Evolutionary conservation across 2,797 vertebrate species (phyloP).

Genomic region (Anniella stebbinsi): DNA sequence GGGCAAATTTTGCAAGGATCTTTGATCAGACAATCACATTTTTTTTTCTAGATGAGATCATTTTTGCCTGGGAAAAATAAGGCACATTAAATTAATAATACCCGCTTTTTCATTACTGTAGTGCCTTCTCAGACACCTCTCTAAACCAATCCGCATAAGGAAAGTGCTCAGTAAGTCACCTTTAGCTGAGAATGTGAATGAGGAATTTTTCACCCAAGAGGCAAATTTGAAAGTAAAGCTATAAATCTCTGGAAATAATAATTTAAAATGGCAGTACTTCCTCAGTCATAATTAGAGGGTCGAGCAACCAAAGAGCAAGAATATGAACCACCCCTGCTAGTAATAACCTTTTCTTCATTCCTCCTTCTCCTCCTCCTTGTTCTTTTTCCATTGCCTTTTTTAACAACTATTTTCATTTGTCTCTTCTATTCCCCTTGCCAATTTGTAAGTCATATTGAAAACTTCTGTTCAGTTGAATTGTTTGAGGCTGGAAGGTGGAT

Average conservation of each 20-base stretch:
- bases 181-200: neutral
- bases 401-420: neutral
- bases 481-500: neutral
- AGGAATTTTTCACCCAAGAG: neutral
- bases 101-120: neutral
- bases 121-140: neutral
- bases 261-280: constrained; percentile 12
- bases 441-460: neutral
- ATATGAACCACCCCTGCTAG: neutral
- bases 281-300: constrained; percentile 4
- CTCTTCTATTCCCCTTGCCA: accelerated
- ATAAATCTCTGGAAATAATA: constrained; percentile 4
- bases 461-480: neutral
- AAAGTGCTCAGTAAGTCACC: neutral
- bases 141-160: neutral
- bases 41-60: neutral
- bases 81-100: neutral
- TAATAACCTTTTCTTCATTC: neutral
- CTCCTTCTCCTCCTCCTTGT: neutral
- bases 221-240: neutral
- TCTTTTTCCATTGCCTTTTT: neutral
- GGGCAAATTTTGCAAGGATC: neutral
- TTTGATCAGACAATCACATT: neutral
- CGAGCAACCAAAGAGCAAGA: neutral
- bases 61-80: neutral